These are phyloP conservation scores for Teleiodes luculella DNA, from an alignment of 2,888 invertebrate genomes.

Conservation along the genomic window DNA sequence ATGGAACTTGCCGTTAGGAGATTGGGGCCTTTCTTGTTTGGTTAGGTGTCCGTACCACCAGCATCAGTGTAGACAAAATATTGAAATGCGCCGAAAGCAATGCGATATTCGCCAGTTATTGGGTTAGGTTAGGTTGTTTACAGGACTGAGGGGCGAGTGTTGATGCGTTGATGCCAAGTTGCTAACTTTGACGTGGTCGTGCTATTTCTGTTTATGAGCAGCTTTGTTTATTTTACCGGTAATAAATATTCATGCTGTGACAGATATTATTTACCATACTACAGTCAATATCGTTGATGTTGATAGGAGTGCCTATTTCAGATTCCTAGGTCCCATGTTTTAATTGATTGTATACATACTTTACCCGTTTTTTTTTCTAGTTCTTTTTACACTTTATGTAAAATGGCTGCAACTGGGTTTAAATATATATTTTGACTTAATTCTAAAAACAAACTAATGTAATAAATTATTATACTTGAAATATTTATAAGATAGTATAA, in stretches of 20 bases:
- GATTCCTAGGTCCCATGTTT: too few species aligned
- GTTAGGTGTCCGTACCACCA: conserved; percentile 56
- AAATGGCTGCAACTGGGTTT: too few species aligned
- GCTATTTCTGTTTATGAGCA: conserved; percentile 35
- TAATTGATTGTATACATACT: too few species aligned
- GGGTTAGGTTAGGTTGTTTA: conserved; percentile 77
- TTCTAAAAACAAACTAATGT: too few species aligned
- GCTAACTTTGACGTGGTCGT: conserved; percentile 51
- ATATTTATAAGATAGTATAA: too few species aligned
- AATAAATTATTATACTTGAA: too few species aligned
- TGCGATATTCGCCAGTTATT: conserved; percentile 70
- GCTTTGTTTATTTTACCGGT: not conserved
- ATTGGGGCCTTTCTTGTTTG: conserved; percentile 39
- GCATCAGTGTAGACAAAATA: conserved; percentile 78
- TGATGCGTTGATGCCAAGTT: conserved; percentile 69
- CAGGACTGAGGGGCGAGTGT: conserved; percentile 58
- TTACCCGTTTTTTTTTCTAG: too few species aligned
- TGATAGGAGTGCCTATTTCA: too few species aligned
- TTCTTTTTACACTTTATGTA: too few species aligned
- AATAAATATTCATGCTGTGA: not conserved
- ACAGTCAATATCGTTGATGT: too few species aligned
- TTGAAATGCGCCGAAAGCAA: conserved; percentile 76
- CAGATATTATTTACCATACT: not conserved
- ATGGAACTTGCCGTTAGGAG: not conserved
- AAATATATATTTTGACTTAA: too few species aligned